These are phyloP conservation scores for Carabus problematicus DNA, from an alignment of 2,888 invertebrate species.

Conservation along the genomic window DNA sequence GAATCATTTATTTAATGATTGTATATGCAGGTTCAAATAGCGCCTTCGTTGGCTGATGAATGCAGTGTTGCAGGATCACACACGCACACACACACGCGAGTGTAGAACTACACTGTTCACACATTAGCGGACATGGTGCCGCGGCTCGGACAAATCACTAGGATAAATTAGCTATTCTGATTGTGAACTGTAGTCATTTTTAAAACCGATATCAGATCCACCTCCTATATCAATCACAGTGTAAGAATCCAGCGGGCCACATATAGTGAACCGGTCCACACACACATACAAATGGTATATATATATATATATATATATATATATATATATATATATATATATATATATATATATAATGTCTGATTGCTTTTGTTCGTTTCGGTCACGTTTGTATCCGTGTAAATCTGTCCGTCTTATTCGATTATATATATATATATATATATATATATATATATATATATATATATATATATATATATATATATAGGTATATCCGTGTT, in stretches of 20 bases:
- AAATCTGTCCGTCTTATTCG: too few species aligned
- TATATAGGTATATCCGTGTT: too few species aligned
- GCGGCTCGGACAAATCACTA: slow-evolving; percentile 24
- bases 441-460: too few species aligned
- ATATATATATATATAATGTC: too few species aligned
- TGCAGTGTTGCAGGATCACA: background rate
- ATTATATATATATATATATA: too few species aligned
- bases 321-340: too few species aligned
- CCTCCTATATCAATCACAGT: background rate
- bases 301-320: too few species aligned
- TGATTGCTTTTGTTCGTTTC: too few species aligned
- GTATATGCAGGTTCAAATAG: background rate
- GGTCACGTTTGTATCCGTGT: too few species aligned
- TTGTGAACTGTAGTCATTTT: slow-evolving; percentile 34
- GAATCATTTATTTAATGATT: background rate
- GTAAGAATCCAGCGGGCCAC: too few species aligned
- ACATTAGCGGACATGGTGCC: slow-evolving; percentile 19
- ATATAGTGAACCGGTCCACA: background rate
- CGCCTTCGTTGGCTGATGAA: background rate
- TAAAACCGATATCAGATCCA: slow-evolving; percentile 26
- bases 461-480: too few species aligned
- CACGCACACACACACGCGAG: background rate
- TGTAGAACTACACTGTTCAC: slow-evolving; percentile 30
- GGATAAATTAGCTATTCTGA: slow-evolving; percentile 36
- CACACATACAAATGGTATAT: background rate